A percentile compares a stretch with the other conserved stretches of the same genome.
Conservation (phyloP, 1,140 invertebrate species). For the Ephestia elutella region DNA sequence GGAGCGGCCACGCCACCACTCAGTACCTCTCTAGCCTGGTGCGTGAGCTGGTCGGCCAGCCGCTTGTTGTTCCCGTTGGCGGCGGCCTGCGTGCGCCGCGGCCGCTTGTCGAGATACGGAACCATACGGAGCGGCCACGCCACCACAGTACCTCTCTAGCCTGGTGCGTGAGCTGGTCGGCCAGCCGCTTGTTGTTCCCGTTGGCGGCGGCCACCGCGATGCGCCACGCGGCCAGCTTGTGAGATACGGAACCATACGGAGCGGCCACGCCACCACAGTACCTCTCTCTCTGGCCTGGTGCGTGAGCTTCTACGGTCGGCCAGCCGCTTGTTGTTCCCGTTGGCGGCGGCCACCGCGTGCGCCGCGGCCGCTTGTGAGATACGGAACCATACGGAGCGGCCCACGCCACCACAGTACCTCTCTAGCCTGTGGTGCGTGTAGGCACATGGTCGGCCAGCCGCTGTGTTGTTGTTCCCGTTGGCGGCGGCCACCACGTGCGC, state of each 20-base stretch:
- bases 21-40: conserved; percentile 83
- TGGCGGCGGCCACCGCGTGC: conserved; percentile 89
- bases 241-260: too few species aligned
- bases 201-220: conserved; percentile 90
- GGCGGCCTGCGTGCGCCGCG: too few species aligned
- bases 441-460: conserved; percentile 94
- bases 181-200: conserved; percentile 94
- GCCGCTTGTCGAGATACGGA: too few species aligned
- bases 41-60: conserved; percentile 90
- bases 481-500: too few species aligned
- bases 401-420: conserved; percentile 74
- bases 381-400: too few species aligned
- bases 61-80: conserved; percentile 95
- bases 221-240: too few species aligned
- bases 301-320: conserved; percentile 92
- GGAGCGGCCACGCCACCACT: too few species aligned
- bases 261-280: conserved; percentile 24
- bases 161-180: conserved; percentile 88
- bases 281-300: conserved; percentile 86
- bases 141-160: conserved; percentile 79
- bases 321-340: conserved; percentile 94
- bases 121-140: too few species aligned
- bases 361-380: too few species aligned
- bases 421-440: conserved; percentile 81
- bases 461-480: conserved; percentile 94